Evolutionary conservation across 2,888 invertebrate species (phyloP).

Genomic region (Hofmannophila pseudospretella): DNA sequence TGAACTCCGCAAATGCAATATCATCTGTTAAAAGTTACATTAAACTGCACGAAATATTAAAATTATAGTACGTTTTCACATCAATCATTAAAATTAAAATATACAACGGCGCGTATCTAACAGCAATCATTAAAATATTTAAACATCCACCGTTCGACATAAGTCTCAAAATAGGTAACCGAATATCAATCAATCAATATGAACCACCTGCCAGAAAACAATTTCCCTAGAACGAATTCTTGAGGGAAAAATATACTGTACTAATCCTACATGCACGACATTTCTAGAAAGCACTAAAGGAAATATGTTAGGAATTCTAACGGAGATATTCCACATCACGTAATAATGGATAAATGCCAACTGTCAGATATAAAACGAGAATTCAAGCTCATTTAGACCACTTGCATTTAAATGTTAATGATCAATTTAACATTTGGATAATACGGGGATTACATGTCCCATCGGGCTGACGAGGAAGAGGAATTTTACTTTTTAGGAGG

Average conservation of each 20-base stretch:
- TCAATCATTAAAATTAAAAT: not conserved
- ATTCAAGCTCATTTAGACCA: not conserved
- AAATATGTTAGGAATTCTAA: slow-evolving; percentile 7
- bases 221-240: too few species aligned
- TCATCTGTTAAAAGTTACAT: not conserved
- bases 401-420: too few species aligned
- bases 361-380: not conserved
- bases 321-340: slow-evolving; percentile 9
- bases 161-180: not conserved
- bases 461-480: too few species aligned
- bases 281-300: too few species aligned
- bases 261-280: too few species aligned
- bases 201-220: not conserved
- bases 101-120: not conserved
- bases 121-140: not conserved
- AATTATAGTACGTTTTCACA: not conserved
- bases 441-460: too few species aligned
- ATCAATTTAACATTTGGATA: too few species aligned
- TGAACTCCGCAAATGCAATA: slow-evolving; percentile 9
- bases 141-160: not conserved
- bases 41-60: too few species aligned
- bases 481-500: too few species aligned
- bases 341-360: slow-evolving; percentile 8
- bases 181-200: not conserved
- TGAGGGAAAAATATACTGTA: too few species aligned